These are phyloP conservation scores for Cyanoderma ruficeps DNA, from an alignment of 2,113 vertebrate genomes.

Conservation along the genomic window DNA sequence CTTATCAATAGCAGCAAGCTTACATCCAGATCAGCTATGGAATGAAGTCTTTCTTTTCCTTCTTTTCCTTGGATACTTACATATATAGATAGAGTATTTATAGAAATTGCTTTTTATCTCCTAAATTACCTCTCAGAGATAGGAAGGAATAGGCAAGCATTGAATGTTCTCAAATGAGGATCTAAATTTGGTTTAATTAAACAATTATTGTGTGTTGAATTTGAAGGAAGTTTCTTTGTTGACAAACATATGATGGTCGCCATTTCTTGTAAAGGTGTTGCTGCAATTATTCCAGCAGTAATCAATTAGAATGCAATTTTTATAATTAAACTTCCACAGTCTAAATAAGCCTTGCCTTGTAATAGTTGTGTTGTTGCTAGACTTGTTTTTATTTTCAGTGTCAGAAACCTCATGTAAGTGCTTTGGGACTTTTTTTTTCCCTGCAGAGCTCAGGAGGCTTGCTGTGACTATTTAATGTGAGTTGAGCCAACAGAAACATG, in stretches of 20 bases:
- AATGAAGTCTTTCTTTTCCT: constrained; percentile 33
- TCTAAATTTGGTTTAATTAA: constrained; percentile 61
- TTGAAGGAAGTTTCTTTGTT: constrained; percentile 42
- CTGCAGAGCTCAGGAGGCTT: not conserved
- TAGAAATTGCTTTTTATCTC: constrained; percentile 48
- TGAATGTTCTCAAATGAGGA: constrained; percentile 23
- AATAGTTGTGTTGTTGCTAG: not conserved
- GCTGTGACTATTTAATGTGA: not conserved
- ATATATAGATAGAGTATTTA: constrained; percentile 21
- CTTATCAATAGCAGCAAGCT: constrained; percentile 49
- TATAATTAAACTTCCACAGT: constrained; percentile 57
- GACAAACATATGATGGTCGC: constrained; percentile 46
- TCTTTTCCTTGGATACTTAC: not conserved
- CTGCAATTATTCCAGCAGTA: constrained; percentile 53
- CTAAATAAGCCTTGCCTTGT: constrained; percentile 3
- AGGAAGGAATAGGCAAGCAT: constrained; percentile 27
- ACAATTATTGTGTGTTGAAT: constrained; percentile 23
- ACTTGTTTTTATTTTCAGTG: constrained; percentile 10
- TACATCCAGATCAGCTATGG: constrained; percentile 44
- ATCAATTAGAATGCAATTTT: constrained; percentile 69
- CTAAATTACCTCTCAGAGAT: constrained; percentile 42
- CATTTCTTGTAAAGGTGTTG: constrained; percentile 52
- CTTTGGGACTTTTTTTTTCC: not conserved
- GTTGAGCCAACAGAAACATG: not conserved
- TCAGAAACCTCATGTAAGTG: not conserved